These are phyloP conservation scores for Alcedo quadribrachys DNA, from an alignment of 2,797 vertebrate genomes.

Conservation along the genomic window DNA sequence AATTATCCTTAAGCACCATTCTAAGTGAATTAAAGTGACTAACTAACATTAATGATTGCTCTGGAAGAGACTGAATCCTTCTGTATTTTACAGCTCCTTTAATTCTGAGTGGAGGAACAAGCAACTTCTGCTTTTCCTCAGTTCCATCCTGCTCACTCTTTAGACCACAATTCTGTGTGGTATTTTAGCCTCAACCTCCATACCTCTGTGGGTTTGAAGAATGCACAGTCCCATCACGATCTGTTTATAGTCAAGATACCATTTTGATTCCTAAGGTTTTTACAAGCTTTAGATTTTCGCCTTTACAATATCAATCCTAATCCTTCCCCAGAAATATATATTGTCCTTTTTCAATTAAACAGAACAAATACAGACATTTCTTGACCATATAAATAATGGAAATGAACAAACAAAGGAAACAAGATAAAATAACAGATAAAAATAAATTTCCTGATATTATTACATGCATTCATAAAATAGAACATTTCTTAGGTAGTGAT, in stretches of 20 bases:
- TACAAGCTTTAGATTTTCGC: not conserved
- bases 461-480: not conserved
- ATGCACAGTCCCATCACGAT: not conserved
- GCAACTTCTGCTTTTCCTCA: not conserved
- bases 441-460: not conserved
- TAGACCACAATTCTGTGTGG: not conserved
- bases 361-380: not conserved
- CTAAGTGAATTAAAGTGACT: constrained; percentile 40
- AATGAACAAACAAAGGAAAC: not conserved
- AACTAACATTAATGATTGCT: constrained; percentile 12
- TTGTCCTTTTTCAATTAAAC: not conserved
- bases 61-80: not conserved
- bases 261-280: not conserved
- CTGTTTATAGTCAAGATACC: not conserved
- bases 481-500: not conserved
- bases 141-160: not conserved
- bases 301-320: not conserved
- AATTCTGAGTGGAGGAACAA: not conserved
- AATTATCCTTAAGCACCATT: constrained; percentile 5
- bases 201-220: not conserved
- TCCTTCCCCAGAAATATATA: not conserved
- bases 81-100: not conserved
- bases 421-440: not conserved
- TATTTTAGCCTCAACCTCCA: not conserved
- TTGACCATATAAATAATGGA: not conserved